A percentile compares a stretch with the other conserved stretches of the same genome.
Evolutionary conservation across 2,113 vertebrate genomes (phyloP).

Genomic region (Hyla sarda): DNA sequence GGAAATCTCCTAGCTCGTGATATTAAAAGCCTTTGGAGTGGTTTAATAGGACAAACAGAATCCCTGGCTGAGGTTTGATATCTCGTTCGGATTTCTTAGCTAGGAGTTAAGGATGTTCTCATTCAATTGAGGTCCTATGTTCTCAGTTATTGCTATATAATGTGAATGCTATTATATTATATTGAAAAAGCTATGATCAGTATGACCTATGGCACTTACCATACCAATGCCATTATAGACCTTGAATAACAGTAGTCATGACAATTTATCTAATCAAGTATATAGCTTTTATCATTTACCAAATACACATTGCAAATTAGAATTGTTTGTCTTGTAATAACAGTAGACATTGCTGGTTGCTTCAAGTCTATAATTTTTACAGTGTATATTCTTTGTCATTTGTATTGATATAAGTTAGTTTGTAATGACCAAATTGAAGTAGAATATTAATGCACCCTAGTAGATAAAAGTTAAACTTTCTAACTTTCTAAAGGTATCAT

Average conservation of each 20-base stretch:
- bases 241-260: neutral
- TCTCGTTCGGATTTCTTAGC: conserved; percentile 57
- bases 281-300: neutral
- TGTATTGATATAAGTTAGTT: neutral
- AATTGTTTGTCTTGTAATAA: neutral
- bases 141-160: conserved; percentile 6
- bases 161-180: conserved; percentile 7
- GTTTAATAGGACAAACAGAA: conserved; percentile 61
- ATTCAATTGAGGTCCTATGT: neutral
- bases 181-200: conserved; percentile 15
- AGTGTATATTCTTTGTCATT: neutral
- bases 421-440: neutral
- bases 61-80: conserved; percentile 43
- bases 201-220: conserved; percentile 26
- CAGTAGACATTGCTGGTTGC: neutral
- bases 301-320: neutral
- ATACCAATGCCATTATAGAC: neutral
- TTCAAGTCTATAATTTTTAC: neutral
- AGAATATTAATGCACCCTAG: neutral
- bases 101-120: conserved; percentile 54
- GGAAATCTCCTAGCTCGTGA: conserved; percentile 30
- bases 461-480: neutral
- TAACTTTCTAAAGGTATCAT: neutral
- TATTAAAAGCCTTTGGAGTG: conserved; percentile 56
- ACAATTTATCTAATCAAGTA: conserved; percentile 16